Base-by-base conservation (phyloP, 2,888 invertebrate genomes). In the Drosophila antonietae region DNA sequence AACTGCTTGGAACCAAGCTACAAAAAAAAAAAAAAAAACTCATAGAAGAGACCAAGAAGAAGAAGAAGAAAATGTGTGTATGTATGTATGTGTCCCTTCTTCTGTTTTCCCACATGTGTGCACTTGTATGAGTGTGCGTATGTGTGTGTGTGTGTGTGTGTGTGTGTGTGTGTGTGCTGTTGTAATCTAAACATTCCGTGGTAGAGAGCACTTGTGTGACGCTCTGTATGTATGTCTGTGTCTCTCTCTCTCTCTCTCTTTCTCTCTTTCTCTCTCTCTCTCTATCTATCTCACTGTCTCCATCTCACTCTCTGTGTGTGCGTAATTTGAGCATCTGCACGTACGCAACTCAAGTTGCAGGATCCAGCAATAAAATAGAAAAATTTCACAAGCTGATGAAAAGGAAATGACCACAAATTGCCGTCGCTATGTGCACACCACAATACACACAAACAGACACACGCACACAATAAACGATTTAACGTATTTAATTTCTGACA, bases 341-440 rank as follows among this genome's bases (percentile, higher is more conserved):
- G 88, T 83, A 77, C 75, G 35, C 62, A 70, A 57, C 70, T 71
- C 79, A 66, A 71, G 61, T 69, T 74, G 81, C 63, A 70, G 69
- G 62, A 65, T 46, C 67, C 31, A 62, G 73, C 78, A 80, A 72
- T 69, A 67, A 71, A 74, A 71, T 61, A 65, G 67, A 69, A 74
- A 77, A 75, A 70, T 69, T 82, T 84, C 73, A 62, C 78, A 75
- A 83, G 79, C 83, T 85, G 86, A 88, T 87, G 86, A 83, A 87
- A 87, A 84, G 88, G 89, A 88, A 88, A 87, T 88, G 90, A 87
- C 88, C 88, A 84, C 88, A 90, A 88, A 88, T 88, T 90, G 82
- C 76, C 78, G 73, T 60, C 68, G 80, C 76, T 61, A 61, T 73
- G 67, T 57, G 68, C 71, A 41, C 77, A 66, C 51, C 66, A 55